Evolutionary conservation across 2,113 vertebrate species (phyloP).

Genomic region (Corythornis vintsioides): DNA sequence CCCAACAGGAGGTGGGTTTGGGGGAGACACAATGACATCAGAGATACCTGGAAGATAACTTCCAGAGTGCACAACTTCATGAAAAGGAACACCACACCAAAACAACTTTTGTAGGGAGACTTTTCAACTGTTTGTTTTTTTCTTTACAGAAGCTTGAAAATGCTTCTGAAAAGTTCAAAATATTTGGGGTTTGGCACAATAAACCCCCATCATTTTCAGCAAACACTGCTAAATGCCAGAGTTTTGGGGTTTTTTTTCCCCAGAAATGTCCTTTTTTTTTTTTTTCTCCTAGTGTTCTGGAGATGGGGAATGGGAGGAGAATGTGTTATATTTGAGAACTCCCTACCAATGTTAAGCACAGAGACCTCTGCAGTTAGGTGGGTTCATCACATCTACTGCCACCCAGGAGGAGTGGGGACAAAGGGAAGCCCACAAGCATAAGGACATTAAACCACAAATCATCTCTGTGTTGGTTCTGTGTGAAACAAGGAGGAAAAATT

Average conservation of each 20-base stretch:
- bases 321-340: neutral
- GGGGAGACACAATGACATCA: neutral
- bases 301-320: neutral
- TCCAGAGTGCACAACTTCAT: neutral
- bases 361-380: neutral
- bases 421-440: neutral
- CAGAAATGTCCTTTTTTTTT: neutral
- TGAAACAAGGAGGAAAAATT: neutral
- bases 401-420: neutral
- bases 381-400: neutral
- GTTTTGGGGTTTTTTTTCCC: neutral
- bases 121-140: neutral
- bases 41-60: neutral
- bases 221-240: neutral
- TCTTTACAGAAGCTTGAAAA: neutral
- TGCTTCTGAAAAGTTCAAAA: neutral
- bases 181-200: conserved; percentile 45
- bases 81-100: neutral
- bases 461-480: neutral
- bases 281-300: neutral
- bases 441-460: neutral
- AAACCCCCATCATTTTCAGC: neutral
- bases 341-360: neutral
- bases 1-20: neutral
- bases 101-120: neutral